Conservation (phyloP, 2,888 invertebrate genomes). For the Slavum lentiscoides region DNA sequence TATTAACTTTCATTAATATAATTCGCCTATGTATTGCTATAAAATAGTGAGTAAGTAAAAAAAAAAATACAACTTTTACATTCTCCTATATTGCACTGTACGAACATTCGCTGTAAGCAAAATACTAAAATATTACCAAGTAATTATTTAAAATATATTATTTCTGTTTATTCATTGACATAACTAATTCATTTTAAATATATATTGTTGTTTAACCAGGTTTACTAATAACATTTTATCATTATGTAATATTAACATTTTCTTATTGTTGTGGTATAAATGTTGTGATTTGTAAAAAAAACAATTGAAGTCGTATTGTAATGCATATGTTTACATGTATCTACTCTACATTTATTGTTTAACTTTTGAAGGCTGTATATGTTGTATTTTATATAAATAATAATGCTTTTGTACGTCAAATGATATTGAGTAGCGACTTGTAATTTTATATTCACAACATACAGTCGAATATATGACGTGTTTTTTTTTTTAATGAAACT, state of each 20-base stretch:
- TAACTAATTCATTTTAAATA: conserved; percentile 6
- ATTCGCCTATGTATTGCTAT: conserved; percentile 18
- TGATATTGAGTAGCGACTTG: not conserved
- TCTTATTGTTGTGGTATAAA: not conserved
- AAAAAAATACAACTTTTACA: conserved; percentile 6
- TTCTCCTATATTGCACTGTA: conserved; percentile 2
- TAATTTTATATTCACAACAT: not conserved
- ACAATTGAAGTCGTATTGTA: not conserved
- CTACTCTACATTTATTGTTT: not conserved
- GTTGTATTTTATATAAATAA: not conserved
- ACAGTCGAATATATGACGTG: not conserved
- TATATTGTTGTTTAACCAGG: conserved; percentile 9
- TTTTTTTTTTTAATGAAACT: conserved; percentile 5
- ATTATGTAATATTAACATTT: conserved; percentile 14
- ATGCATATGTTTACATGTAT: not conserved
- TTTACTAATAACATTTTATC: not conserved
- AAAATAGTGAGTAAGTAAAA: conserved; percentile 17
- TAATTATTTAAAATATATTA: not conserved
- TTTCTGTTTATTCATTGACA: not conserved
- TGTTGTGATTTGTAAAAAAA: conserved; percentile 4
- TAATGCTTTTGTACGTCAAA: conserved; percentile 15
- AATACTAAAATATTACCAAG: conserved; percentile 1
- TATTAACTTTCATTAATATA: conserved; percentile 21
- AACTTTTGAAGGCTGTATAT: conserved; percentile 21
- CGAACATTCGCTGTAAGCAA: not conserved